These are phyloP conservation scores for Pelecanus crispus DNA, from an alignment of 2,113 vertebrate genomes.

Conservation along the genomic window DNA sequence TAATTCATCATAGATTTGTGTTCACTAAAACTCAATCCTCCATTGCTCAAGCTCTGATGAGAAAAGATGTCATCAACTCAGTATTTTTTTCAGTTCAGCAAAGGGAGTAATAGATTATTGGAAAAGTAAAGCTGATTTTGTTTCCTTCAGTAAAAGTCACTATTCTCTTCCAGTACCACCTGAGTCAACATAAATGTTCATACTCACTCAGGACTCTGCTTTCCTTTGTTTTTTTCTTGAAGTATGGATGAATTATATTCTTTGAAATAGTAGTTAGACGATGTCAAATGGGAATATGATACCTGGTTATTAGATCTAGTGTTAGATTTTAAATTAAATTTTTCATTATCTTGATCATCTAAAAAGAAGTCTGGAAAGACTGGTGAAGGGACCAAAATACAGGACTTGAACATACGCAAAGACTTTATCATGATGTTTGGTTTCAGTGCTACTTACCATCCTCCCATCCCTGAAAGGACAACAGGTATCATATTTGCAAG, in stretches of 20 bases:
- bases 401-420: not conserved
- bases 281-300: not conserved
- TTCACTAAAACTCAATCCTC: not conserved
- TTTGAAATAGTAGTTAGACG: not conserved
- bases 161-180: not conserved
- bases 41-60: not conserved
- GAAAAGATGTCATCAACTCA: not conserved
- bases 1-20: not conserved
- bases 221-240: not conserved
- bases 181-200: not conserved
- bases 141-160: not conserved
- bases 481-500: not conserved
- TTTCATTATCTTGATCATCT: not conserved
- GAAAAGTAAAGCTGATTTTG: not conserved
- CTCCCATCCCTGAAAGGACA: not conserved
- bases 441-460: not conserved
- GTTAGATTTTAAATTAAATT: not conserved
- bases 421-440: not conserved
- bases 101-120: not conserved
- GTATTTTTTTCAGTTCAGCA: not conserved
- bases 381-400: not conserved
- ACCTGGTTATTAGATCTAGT: not conserved
- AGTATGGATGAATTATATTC: not conserved
- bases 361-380: not conserved
- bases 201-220: not conserved